Evolutionary conservation across 2,888 invertebrate species (phyloP), one percentile per base, ranked within the genome.

Genomic region (Diplolepis rosae): DNA sequence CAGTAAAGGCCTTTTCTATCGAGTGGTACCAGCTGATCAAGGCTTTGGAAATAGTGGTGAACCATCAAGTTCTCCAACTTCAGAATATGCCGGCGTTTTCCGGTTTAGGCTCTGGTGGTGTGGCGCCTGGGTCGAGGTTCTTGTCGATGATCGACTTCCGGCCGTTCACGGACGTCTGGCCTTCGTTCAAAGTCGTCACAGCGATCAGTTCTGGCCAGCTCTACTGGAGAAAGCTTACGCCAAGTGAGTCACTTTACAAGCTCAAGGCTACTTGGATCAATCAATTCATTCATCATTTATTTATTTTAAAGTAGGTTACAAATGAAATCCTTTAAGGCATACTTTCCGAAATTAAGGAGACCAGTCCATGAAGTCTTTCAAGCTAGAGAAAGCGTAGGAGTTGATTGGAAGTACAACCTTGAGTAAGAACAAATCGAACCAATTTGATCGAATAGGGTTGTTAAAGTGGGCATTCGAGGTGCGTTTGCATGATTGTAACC

Each of bases 91-190:
- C 52, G 96, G 96, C 0, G 93, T 96, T 18, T 96, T 95, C 89
- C 93, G 97, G 77, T 97, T 97, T 89, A 93, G 96, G 0, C 89
- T 97, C 24, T 97, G 96, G 96, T 96, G 96, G 96, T 96, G 96
- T 84, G 97, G 96, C 4, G 95, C 96, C 86, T 97, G 97, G 97
- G 93, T 94, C 28, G 97, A 97, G 87, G 95, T 95, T 35, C 90
- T 96, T 65, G 95, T 97, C 18, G 97, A 97, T 87, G 97, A 97
- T 88, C 92, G 96, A 24, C 90, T 97, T 73, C 97, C 97, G 5
- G 96, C 96, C 0, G 95, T 96, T 50, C 95, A 95, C 85, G 96
- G 95, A 9, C 92, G 94, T 77, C 90, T 97, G 74, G 95, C 96
- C 45, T 97, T 97, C 89, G 91, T 96, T 73, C 96, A 97, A 88